Percentiles rank a stretch among this genome's conserved stretches.
Evolutionary conservation across 2,797 vertebrate species (phyloP).

Genomic region (Rhabdomys pumilio): DNA sequence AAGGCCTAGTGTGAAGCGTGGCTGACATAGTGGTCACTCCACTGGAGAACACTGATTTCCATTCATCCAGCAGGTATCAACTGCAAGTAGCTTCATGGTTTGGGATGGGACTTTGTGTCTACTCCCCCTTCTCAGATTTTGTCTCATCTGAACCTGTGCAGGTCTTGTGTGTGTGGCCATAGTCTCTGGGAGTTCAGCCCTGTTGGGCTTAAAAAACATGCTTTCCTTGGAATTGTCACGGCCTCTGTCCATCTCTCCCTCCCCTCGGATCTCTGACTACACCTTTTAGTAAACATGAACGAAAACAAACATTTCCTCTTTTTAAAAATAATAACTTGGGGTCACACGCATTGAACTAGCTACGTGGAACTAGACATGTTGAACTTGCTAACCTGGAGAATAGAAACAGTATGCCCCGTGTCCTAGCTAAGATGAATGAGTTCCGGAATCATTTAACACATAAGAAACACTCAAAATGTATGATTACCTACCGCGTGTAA

Average conservation of each 20-base stretch:
- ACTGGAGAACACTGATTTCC: background rate
- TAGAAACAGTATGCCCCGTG: background rate
- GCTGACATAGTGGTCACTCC: background rate
- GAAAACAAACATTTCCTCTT: background rate
- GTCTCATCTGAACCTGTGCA: background rate
- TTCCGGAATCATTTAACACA: constrained; percentile 11
- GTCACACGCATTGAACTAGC: background rate
- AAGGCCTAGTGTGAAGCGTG: background rate
- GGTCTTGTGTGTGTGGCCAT: background rate
- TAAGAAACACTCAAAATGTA: background rate
- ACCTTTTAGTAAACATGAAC: background rate
- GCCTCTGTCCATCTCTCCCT: background rate
- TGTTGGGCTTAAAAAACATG: background rate
- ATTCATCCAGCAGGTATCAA: too few species aligned
- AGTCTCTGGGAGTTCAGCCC: background rate
- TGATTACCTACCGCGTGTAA: background rate
- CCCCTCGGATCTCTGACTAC: background rate
- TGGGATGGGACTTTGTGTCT: background rate
- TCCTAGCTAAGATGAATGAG: constrained; percentile 4
- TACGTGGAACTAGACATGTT: rapidly evolving
- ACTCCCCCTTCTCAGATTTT: background rate
- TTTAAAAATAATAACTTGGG: background rate
- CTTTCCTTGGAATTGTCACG: background rate
- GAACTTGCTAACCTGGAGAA: background rate
- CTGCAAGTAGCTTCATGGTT: background rate